Evolutionary conservation across 2,797 vertebrate species (phyloP), one percentile per base, ranked within the genome.

Genomic region (Artibeus jamaicensis): DNA sequence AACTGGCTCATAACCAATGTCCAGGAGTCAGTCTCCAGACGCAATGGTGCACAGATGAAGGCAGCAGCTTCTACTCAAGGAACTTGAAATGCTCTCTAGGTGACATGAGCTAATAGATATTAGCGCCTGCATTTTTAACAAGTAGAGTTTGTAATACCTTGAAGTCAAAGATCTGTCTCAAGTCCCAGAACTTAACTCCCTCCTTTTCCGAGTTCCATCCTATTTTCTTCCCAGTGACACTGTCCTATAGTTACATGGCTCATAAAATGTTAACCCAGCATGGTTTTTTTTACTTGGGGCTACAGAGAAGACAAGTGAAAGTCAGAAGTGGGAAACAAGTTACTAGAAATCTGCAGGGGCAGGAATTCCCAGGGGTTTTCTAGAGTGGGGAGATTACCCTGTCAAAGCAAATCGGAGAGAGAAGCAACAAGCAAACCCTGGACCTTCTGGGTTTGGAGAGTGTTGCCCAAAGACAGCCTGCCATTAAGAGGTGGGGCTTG

Each of bases 1-100:
- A 44, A 93, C n/a, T 92, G 88, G 91, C 83, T 93, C 78, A 91
- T 78, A 93, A 67, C 55, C 53, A 37, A 34, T 73, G 59, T 91
- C 90, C 94, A 84, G 53, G 62, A 96, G 86, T 48, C 74, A 82
- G 77, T 85, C 71, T 86, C 65, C 34, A 86, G 87, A 73, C 37
- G 21, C 29, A 6, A 44, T 15, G 22, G 44, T 39, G 29, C 71
- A 90, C 29, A 50, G 44, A 21, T 7, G 44, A 89, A 86, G 50
- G 55, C 57, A 83, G 55, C 15, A 26, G 19, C 67, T 89, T 44
- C 48, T 57, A 34, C n/a, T 78, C 57, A 79, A 0, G 15, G 50
- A 62, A 34, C 29, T 46, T 37, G 9, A 29, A 70, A 34, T 68
- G 26, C 21, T 65, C 29, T 24, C 3, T 8, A 29, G 89, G 77